A percentile compares a stretch with the other conserved stretches of the same genome.
phyloP scores from a whole-genome alignment of 1,140 invertebrate genomes.

The Vanessa atalanta region DNA sequence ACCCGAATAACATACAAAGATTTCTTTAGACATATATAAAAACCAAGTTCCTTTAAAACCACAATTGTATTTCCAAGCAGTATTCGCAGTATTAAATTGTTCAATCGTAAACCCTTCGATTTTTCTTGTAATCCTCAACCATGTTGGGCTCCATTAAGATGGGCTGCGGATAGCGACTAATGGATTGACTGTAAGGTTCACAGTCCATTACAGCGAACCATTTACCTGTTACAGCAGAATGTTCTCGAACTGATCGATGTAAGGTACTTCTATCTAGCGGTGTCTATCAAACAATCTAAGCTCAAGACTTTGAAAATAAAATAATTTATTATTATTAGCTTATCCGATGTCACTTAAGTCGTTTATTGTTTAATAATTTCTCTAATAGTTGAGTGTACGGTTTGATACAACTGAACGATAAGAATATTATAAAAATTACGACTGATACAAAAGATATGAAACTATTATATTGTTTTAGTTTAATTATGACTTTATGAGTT shows the following conservation, averaged over 20 bases:
- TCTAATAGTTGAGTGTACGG: too few species aligned
- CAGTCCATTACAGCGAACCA: slow-evolving; percentile 7
- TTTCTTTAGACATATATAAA: not conserved
- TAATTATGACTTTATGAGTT: too few species aligned
- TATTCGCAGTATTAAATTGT: not conserved
- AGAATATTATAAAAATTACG: too few species aligned
- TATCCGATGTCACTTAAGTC: too few species aligned
- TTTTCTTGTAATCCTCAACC: slow-evolving; percentile 20
- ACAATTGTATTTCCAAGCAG: not conserved
- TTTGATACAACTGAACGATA: too few species aligned
- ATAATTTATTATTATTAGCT: too few species aligned
- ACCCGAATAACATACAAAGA: not conserved
- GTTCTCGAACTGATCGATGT: not conserved
- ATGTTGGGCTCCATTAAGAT: slow-evolving; percentile 16
- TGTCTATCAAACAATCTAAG: too few species aligned
- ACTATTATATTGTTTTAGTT: too few species aligned
- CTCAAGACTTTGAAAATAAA: too few species aligned
- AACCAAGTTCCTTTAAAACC: not conserved
- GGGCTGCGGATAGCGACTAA: slow-evolving; percentile 16
- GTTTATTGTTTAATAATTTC: too few species aligned
- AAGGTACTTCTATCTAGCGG: not conserved
- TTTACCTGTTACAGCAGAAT: slow-evolving; percentile 6
- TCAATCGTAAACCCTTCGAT: slow-evolving; percentile 12
- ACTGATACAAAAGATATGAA: too few species aligned
- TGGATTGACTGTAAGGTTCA: slow-evolving; percentile 26